A percentile compares a stretch with the other conserved stretches of the same genome.
These are phyloP conservation scores for Enteromius thamalakanensis DNA, from an alignment of 2,797 vertebrate genomes.

Conservation along the genomic window DNA sequence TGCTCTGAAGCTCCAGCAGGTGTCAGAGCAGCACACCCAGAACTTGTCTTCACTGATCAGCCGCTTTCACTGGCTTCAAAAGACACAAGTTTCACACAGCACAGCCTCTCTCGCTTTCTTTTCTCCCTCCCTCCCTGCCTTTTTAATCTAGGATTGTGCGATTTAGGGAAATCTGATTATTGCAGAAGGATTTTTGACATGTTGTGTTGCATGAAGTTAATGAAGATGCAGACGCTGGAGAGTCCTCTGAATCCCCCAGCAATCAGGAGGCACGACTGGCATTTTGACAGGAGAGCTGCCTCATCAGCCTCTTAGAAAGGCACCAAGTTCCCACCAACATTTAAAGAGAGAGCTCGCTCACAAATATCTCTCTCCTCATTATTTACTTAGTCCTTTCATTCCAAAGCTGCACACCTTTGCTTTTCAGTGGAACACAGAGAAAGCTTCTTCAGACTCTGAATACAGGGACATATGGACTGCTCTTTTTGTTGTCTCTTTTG, in stretches of 20 bases:
- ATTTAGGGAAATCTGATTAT: conserved; percentile 21
- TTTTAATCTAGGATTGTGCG: conserved; percentile 2
- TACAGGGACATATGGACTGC: neutral
- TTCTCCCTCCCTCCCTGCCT: neutral
- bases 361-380: neutral
- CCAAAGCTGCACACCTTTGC: neutral
- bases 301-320: conserved; percentile 19
- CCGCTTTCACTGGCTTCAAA: conserved; percentile 11
- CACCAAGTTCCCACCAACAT: conserved; percentile 7
- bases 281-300: conserved; percentile 8
- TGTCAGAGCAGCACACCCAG: conserved; percentile 25
- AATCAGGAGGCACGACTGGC: conserved; percentile 19
- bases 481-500: neutral
- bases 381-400: neutral
- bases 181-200: neutral
- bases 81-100: neutral
- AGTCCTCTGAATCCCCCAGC: conserved; percentile 3
- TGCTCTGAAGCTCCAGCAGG: conserved; percentile 25
- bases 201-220: conserved; percentile 18
- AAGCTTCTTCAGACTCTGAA: neutral
- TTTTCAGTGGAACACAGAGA: neutral
- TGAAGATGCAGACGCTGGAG: conserved; percentile 7
- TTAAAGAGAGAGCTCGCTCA: neutral
- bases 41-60: neutral
- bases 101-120: neutral